A percentile compares a stretch with the other conserved stretches of the same genome.
phyloP scores from a whole-genome alignment of 2,888 invertebrate species.

The Molorchus minor region DNA sequence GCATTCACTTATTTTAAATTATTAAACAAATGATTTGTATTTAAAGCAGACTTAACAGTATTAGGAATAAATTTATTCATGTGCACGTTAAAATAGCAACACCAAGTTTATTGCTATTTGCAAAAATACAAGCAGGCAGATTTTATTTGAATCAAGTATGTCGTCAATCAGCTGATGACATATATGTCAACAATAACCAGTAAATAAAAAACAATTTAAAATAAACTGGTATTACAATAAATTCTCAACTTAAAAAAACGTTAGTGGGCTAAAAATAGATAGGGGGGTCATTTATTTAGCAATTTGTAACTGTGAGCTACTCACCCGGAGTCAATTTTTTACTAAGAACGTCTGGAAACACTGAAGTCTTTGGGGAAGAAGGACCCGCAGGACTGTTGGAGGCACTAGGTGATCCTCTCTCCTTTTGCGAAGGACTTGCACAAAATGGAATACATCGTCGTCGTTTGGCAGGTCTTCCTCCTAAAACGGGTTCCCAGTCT shows the following conservation, averaged over 20 bases:
- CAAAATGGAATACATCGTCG: conserved; percentile 92
- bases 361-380: conserved; percentile 67
- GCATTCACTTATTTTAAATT: too few relatives aligned
- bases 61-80: not conserved
- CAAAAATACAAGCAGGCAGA: conserved; percentile 16
- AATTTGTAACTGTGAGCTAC: conserved; percentile 53
- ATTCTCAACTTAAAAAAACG: not conserved
- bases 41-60: too few relatives aligned
- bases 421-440: conserved; percentile 66
- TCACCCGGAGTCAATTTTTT: conserved; percentile 90
- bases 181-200: conserved; percentile 51
- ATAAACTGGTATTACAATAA: not conserved
- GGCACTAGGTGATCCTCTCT: conserved; percentile 54
- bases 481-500: conserved; percentile 93
- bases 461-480: conserved; percentile 86
- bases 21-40: too few relatives aligned
- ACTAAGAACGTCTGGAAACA: conserved; percentile 85
- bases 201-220: conserved; percentile 30
- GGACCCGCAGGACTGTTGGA: conserved; percentile 61
- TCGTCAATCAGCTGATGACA: conserved; percentile 55
- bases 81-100: not conserved
- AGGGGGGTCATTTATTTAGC: not conserved
- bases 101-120: too few relatives aligned
- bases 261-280: not conserved
- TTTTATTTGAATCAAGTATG: conserved; percentile 29